phyloP scores from a whole-genome alignment of 2,888 invertebrate genomes.

The Mythimna loreyi region DNA sequence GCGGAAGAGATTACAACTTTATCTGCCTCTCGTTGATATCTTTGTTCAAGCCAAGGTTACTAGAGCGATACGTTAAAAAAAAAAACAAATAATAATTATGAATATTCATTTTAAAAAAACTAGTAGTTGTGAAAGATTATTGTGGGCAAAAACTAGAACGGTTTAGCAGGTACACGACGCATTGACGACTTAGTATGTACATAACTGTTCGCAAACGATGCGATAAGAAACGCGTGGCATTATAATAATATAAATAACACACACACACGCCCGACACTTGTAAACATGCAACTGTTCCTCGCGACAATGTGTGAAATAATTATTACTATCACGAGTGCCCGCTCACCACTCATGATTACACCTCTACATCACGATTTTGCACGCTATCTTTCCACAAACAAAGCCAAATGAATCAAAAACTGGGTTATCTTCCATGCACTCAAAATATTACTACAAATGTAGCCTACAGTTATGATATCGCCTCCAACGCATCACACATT shows the following conservation, averaged over 20 bases:
- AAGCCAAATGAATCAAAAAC: conserved; percentile 44
- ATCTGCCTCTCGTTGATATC: conserved; percentile 22
- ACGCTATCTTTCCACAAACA: conserved; percentile 48
- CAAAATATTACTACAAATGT: conserved; percentile 21
- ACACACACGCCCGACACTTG: conserved; percentile 50
- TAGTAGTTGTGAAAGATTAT: neutral
- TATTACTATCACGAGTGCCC: conserved; percentile 34
- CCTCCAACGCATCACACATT: conserved; percentile 9
- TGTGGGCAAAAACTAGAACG: neutral
- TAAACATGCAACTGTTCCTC: conserved; percentile 57
- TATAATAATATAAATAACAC: conserved; percentile 68
- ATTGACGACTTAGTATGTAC: conserved; percentile 23
- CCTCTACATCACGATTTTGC: conserved; percentile 33
- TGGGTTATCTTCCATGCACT: conserved; percentile 41
- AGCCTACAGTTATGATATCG: neutral
- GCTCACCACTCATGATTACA: conserved; percentile 44
- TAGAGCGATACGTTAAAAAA: conserved; percentile 4
- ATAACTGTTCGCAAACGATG: conserved; percentile 39
- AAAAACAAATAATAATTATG: neutral
- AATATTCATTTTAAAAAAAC: neutral
- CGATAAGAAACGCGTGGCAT: conserved; percentile 64
- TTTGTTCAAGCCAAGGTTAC: conserved; percentile 30
- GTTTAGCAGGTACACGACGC: conserved; percentile 4
- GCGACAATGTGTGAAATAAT: conserved; percentile 29
- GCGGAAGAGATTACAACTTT: conserved; percentile 36